Conservation (phyloP, 2,113 vertebrate genomes). For the Thinocorus orbignyianus region DNA sequence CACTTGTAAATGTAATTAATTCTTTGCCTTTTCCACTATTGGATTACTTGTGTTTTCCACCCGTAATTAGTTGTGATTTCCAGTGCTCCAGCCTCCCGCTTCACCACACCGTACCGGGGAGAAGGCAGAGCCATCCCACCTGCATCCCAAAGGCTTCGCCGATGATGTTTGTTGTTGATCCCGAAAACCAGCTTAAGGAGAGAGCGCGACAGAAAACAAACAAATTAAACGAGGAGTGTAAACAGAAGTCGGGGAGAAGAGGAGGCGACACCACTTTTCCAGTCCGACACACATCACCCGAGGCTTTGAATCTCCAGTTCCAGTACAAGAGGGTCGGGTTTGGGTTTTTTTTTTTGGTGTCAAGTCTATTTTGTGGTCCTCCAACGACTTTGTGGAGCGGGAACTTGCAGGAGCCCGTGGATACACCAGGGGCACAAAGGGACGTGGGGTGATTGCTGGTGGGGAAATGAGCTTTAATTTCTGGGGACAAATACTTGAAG, state of each 20-base stretch:
- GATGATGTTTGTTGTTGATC: background rate
- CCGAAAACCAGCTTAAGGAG: background rate
- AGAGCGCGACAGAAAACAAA: background rate
- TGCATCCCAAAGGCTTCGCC: background rate
- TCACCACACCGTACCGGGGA: background rate
- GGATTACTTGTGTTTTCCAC: background rate
- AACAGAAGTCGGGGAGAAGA: background rate
- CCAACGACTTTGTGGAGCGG: background rate
- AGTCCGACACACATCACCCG: background rate
- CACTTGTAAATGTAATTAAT: background rate
- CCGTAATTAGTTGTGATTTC: background rate
- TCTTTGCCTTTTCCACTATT: background rate
- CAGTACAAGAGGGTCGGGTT: background rate
- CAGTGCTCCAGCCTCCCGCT: background rate
- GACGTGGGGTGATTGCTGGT: no score
- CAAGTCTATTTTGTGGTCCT: background rate
- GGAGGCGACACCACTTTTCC: background rate
- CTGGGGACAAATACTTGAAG: background rate
- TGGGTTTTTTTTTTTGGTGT: background rate
- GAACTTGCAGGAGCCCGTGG: background rate
- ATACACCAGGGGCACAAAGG: background rate
- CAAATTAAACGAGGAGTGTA: background rate
- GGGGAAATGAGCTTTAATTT: background rate
- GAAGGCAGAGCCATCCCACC: background rate
- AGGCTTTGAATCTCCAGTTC: background rate